Evolutionary conservation across 2,888 invertebrate species (phyloP), one percentile per base, ranked within the genome.

Genomic region (Hypomecis atomaria): DNA sequence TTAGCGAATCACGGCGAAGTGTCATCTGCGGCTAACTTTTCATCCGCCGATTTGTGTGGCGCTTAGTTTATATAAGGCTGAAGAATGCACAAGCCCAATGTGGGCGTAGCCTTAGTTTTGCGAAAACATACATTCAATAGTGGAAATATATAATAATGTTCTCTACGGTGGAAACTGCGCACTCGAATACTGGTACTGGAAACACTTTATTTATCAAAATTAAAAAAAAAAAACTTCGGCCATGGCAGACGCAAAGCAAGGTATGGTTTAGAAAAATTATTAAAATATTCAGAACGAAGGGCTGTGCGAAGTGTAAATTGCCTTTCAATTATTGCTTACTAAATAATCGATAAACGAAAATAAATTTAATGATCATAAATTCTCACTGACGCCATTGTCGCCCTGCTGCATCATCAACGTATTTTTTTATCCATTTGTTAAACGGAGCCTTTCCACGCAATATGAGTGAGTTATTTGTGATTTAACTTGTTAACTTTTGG

Each of bases 161-260:
- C n/a, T n/a, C n/a, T n/a, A n/a, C n/a, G n/a, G n/a, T 23, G 23
- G 23, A 23, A 23, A 23, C 23, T 23, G 3, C 23, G 23, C 3
- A 23, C 3, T 23, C 1, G 23, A 23, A 23, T 23, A 23, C 23
- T 23, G 23, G 23, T 23, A 40, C 8, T 40, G 40, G 40, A 8
- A 40, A 40, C 40, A 5, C 9, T 6, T 5, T 4, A 37, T 5
- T 7, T 11, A 34, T 8, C 9, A 40, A 52, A 42, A 9, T 33
- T 10, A 52, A 42, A 52, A 52, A 37, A n/a, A n/a, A 13, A 67
- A 71, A 58, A 77, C 53, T 73, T 82, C 84, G 78, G 89, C 82
- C 86, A 92, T 92, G 92, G 92, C 91, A 92, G 92, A 92, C 88
- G 89, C 90, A 71, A 92, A 90, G 90, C 92, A 90, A 90, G 91